Conservation (phyloP, 1,140 invertebrate genomes). For the Leguminivora glycinivorella region DNA sequence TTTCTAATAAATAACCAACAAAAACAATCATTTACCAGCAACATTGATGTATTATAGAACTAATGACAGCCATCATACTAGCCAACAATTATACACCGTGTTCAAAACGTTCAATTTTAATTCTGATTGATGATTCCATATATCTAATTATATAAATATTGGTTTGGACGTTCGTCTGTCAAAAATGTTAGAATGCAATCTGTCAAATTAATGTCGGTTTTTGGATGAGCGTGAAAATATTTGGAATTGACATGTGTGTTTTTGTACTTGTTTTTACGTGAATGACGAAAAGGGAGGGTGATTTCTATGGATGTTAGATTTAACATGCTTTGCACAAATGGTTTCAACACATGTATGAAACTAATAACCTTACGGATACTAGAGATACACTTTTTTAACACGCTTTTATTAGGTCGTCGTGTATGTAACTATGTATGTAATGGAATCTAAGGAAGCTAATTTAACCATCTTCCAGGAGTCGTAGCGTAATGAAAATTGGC, state of each 20-base stretch:
- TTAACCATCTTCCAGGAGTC: no score
- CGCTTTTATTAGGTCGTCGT: no score
- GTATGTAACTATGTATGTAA: no score
- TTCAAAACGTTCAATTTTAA: slow-evolving; percentile 24
- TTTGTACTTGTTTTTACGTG: no score
- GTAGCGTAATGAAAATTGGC: no score
- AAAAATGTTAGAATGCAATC: slow-evolving; percentile 26
- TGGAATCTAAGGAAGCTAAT: no score
- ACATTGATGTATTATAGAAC: slow-evolving; percentile 28
- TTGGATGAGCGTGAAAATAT: slow-evolving; percentile 14
- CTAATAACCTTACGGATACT: no score
- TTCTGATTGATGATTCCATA: slow-evolving; percentile 51
- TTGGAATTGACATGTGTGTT: background rate
- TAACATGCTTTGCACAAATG: no score
- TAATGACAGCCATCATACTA: slow-evolving; percentile 30
- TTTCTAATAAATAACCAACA: slow-evolving; percentile 9
- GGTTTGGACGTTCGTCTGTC: slow-evolving; percentile 32
- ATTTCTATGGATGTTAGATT: no score
- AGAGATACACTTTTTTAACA: no score
- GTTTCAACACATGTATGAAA: no score
- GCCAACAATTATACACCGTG: slow-evolving; percentile 24
- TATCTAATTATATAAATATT: slow-evolving; percentile 40
- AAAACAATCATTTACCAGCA: slow-evolving; percentile 13
- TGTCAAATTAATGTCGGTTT: slow-evolving; percentile 11
- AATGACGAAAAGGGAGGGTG: no score